Conservation (phyloP, 2,113 vertebrate species). For the Thamnophis sirtalis region DNA sequence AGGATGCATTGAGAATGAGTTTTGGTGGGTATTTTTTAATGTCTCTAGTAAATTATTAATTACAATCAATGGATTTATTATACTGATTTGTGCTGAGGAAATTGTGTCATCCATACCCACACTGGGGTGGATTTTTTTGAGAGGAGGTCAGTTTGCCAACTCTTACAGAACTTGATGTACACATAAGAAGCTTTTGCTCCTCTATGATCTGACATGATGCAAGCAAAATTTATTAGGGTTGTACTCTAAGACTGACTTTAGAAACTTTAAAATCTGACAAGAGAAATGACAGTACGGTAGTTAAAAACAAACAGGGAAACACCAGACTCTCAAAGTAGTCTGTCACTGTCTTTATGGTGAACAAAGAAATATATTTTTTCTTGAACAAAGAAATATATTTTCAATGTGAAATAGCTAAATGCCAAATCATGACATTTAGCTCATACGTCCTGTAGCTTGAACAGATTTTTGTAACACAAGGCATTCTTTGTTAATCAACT, state of each 20-base stretch:
- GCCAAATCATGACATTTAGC: not conserved
- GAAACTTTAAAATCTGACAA: not conserved
- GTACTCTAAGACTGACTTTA: not conserved
- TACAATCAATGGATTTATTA: not conserved
- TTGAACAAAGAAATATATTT: not conserved
- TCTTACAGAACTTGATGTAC: not conserved
- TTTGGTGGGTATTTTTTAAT: not conserved
- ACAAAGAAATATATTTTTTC: not conserved
- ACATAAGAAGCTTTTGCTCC: not conserved
- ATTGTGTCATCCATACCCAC: not conserved
- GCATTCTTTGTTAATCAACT: not conserved
- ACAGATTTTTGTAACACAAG: not conserved
- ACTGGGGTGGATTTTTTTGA: not conserved
- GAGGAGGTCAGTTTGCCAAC: not conserved
- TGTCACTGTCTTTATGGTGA: not conserved
- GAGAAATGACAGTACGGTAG: not conserved
- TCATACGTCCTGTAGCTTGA: not conserved
- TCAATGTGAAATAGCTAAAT: not conserved
- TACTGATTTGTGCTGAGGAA: not conserved
- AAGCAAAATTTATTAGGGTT: not conserved
- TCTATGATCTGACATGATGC: not conserved
- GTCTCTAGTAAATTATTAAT: not conserved
- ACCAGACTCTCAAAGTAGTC: not conserved
- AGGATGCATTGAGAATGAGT: not conserved
- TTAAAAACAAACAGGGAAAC: not conserved